Conservation (phyloP, 2,797 vertebrate species). For the Pantherophis alleghaniensis region DNA sequence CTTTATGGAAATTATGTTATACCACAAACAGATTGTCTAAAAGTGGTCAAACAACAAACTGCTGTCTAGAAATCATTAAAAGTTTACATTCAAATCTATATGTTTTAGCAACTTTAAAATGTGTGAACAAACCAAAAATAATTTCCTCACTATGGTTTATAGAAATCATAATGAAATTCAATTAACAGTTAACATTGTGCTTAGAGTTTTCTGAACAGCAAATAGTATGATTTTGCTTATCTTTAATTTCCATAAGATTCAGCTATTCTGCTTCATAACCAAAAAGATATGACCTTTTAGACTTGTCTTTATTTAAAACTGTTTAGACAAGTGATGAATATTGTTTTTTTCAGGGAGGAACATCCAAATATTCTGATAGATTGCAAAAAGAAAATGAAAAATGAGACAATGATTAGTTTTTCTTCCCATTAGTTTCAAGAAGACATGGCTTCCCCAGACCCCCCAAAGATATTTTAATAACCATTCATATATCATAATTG, state of each 20-base stretch:
- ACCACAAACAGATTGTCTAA: not conserved
- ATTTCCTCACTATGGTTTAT: not conserved
- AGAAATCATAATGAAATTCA: not conserved
- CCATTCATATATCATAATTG: not conserved
- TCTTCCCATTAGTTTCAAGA: not conserved
- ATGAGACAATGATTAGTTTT: not conserved
- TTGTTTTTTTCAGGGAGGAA: not conserved
- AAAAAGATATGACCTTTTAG: not conserved
- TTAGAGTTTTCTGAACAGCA: not conserved
- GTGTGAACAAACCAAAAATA: not conserved
- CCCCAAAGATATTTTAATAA: not conserved
- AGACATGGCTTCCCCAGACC: not conserved
- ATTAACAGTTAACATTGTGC: not conserved
- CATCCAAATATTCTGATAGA: not conserved
- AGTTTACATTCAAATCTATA: not conserved
- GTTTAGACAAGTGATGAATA: not conserved
- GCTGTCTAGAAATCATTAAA: not conserved
- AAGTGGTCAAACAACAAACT: not conserved
- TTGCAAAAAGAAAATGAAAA: not conserved
- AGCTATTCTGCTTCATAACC: not conserved
- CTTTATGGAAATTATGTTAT: not conserved
- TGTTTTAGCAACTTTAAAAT: not conserved
- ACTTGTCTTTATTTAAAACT: not conserved
- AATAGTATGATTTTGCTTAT: not conserved
- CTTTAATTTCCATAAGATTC: not conserved